Conservation (phyloP, 2,113 vertebrate species). For the Plestiodon gilberti region DNA sequence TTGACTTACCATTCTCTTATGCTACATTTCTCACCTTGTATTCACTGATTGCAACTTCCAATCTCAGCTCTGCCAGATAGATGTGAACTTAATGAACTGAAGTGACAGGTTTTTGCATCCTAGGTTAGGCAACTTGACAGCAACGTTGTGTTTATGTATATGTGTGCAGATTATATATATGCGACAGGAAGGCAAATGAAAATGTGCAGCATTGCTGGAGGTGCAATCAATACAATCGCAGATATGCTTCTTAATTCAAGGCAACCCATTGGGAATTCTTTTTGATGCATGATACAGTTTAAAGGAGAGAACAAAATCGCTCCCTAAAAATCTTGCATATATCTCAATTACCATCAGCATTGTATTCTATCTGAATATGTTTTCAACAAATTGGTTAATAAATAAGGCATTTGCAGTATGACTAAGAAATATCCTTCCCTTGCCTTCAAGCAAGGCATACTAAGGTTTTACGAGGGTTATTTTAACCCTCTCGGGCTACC, state of each 20-base stretch:
- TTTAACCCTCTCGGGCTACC: neutral
- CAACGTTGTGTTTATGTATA: conserved; percentile 17
- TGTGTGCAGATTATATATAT: conserved; percentile 23
- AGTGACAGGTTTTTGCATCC: conserved; percentile 47
- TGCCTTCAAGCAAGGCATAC: neutral
- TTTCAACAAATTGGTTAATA: conserved; percentile 8
- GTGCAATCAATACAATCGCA: neutral
- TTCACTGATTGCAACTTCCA: conserved; percentile 64
- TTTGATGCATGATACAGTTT: conserved; percentile 20
- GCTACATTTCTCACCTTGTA: conserved; percentile 48
- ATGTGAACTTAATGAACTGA: conserved; percentile 66
- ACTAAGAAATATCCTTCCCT: conserved; percentile 4
- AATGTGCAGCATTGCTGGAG: neutral
- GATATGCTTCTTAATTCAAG: conserved; percentile 15
- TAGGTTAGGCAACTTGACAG: conserved; percentile 40
- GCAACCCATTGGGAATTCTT: conserved; percentile 6
- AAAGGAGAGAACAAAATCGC: conserved; percentile 12
- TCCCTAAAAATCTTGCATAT: conserved; percentile 19
- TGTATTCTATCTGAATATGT: conserved; percentile 26
- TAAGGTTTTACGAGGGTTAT: neutral
- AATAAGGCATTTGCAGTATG: neutral
- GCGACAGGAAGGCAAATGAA: conserved; percentile 14
- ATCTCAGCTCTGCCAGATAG: conserved; percentile 49
- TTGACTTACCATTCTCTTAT: conserved; percentile 51
- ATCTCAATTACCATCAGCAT: conserved; percentile 7